Evolutionary conservation across 2,888 invertebrate genomes (phyloP), one percentile per base, ranked within the genome.

Genomic region (Parnassius glacialis): DNA sequence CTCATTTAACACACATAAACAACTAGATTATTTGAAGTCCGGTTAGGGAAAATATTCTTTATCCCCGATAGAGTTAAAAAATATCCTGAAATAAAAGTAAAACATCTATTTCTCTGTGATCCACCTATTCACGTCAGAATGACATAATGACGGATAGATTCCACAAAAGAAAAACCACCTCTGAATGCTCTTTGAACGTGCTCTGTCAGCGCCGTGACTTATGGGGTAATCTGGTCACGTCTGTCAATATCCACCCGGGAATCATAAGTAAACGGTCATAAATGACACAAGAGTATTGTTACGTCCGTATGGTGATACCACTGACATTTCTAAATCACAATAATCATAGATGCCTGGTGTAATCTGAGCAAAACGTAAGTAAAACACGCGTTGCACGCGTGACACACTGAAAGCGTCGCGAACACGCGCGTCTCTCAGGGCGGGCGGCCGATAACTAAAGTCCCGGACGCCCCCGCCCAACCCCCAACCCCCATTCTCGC

Each of bases 381-480:
- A n/a, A 16, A 13, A 44, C 42, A 55, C 25, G 63, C 70, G 67
- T 62, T 68, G 64, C 69, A 65, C 72, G 69, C 74, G 72, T 67
- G 68, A 47, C 55, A 34, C 64, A 68, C 68, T 74, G 67, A 12
- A 69, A 65, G 65, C 55, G 64, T 16, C 62, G 60, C 63, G 57
- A 62, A 65, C 78, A 80, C 89, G 87, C 81, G 78, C 80, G 72
- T 73, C 75, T 85, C 83, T 82, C 80, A 69, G 82, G 85, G 84
- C 84, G 86, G 82, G 77, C 79, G 86, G 81, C 73, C 81, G 89
- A 89, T 87, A 85, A 78, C 76, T 76, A 73, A 69, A 64, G 61
- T 70, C 71, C 72, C 68, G 71, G 67, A 68, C 68, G 78, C 78
- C 78, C 83, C 82, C 80, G 80, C 82, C 75, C 73, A 70, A 73